A percentile compares a stretch with the other conserved stretches of the same genome.
These are phyloP conservation scores for Pollachius pollachius DNA, from an alignment of 2,113 vertebrate species.

Conservation along the genomic window DNA sequence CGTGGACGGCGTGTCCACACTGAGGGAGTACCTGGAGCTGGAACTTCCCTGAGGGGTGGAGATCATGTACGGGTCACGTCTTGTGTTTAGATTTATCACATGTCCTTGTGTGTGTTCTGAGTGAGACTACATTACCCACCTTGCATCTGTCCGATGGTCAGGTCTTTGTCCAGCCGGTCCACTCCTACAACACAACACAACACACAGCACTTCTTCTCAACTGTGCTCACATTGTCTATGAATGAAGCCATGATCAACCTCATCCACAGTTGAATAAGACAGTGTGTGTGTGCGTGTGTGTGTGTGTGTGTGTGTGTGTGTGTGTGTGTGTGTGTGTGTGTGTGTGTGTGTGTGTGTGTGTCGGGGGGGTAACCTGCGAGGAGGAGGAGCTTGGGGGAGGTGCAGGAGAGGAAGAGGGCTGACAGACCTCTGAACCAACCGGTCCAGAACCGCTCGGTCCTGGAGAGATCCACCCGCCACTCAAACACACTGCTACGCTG, in stretches of 20 bases:
- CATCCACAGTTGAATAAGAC: no score
- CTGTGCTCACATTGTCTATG: no score
- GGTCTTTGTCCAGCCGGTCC: conserved; percentile 97
- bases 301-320: no score
- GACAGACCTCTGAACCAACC: conserved; percentile 97
- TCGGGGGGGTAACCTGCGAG: conserved; percentile 80
- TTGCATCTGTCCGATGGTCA: conserved; percentile 99
- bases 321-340: no score
- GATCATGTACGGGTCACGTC: no score
- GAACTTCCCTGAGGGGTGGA: conserved; percentile 85
- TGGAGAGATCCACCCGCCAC: conserved; percentile 95
- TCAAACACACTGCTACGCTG: conserved; percentile 85
- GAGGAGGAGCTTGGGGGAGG: conserved; percentile 91
- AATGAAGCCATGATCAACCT: no score
- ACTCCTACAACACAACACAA: conserved; percentile 78
- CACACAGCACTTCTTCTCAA: neutral
- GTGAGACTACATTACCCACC: conserved; percentile 68
- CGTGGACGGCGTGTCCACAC: conserved; percentile 97
- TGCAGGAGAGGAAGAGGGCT: conserved; percentile 90
- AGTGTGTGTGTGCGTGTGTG: no score
- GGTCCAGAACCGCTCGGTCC: conserved; percentile 98
- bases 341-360: no score
- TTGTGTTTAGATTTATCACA: no score
- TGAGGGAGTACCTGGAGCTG: conserved; percentile 99
- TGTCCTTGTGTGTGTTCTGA: no score